phyloP scores from a whole-genome alignment of 2,888 invertebrate genomes.

The Lucinisca nassula region DNA sequence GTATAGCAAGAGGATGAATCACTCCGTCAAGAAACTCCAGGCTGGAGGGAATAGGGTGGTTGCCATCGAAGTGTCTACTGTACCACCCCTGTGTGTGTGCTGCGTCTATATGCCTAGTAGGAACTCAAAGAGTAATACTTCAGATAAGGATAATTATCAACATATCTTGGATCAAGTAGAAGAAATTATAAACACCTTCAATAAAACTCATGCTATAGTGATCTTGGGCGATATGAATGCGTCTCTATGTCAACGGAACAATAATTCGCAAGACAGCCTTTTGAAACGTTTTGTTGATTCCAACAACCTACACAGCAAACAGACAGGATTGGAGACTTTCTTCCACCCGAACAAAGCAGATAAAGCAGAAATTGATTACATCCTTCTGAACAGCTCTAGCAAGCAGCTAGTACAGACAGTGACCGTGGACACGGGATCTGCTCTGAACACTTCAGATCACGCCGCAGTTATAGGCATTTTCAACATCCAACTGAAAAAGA shows the following conservation, averaged over 20 bases:
- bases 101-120: background rate
- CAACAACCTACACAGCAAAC: background rate
- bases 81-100: background rate
- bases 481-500: background rate
- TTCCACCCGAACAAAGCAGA: background rate
- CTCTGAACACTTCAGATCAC: background rate
- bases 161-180: background rate
- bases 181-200: background rate
- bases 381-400: background rate
- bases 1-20: background rate
- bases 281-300: background rate
- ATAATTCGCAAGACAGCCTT: background rate
- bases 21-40: background rate
- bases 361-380: constrained; percentile 17
- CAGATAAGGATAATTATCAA: background rate
- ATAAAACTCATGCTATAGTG: background rate
- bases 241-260: background rate
- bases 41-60: background rate
- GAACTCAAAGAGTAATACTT: background rate
- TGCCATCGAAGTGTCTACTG: background rate
- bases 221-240: background rate
- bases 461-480: background rate
- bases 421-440: background rate
- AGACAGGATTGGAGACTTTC: background rate
- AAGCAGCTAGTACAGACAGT: background rate